A percentile compares a stretch with the other conserved stretches of the same genome.
Evolutionary conservation across 2,888 invertebrate species (phyloP).

Genomic region (Ennomos quercinarius): DNA sequence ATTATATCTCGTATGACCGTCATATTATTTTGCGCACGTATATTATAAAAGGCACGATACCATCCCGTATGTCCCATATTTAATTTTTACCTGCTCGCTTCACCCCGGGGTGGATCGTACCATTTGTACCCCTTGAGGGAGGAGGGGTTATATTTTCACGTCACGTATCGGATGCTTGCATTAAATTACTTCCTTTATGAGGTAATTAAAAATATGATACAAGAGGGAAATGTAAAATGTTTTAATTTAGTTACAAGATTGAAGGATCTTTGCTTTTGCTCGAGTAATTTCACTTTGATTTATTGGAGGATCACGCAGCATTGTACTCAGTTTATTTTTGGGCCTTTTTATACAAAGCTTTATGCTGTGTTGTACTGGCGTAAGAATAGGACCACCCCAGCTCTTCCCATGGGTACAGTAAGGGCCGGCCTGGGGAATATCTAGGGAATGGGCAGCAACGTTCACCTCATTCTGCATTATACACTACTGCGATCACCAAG

Average conservation of each 20-base stretch:
- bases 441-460: too few relatives aligned
- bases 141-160: slow-evolving; percentile 24
- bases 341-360: too few relatives aligned
- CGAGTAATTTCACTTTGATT: slow-evolving; percentile 1
- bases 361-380: too few relatives aligned
- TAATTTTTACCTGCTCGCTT: slow-evolving; percentile 15
- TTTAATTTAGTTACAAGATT: slow-evolving; percentile 21
- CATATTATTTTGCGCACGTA: slow-evolving; percentile 23
- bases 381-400: too few relatives aligned
- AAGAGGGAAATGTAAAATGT: slow-evolving; percentile 4
- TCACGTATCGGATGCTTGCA: slow-evolving; percentile 38
- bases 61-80: slow-evolving; percentile 3
- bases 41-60: slow-evolving; percentile 7
- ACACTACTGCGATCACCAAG: too few relatives aligned
- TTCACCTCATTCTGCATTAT: too few relatives aligned
- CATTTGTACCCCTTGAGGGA: background rate
- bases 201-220: slow-evolving; percentile 26
- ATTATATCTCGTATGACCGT: slow-evolving; percentile 20
- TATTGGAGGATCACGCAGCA: background rate
- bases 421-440: too few relatives aligned
- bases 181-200: slow-evolving; percentile 34
- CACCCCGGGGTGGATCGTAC: background rate
- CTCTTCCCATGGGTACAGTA: too few relatives aligned
- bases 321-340: too few relatives aligned
- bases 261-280: slow-evolving; percentile 4